Evolutionary conservation across 1,140 invertebrate species (phyloP), one percentile per base, ranked within the genome.

Genomic region (Orius insidiosus): DNA sequence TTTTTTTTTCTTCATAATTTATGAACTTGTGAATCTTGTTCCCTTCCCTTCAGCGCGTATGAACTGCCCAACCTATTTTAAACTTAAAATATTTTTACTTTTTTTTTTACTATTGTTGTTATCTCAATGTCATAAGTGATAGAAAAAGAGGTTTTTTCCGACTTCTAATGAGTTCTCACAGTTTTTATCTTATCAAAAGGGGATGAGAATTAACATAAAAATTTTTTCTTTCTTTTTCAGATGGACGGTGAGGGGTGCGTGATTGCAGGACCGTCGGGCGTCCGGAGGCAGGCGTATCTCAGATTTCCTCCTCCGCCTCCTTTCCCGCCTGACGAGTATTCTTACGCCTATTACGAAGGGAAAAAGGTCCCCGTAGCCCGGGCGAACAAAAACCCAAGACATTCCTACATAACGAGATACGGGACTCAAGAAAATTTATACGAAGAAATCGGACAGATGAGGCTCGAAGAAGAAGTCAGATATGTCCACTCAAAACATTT

Each of bases 381-480:
- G 11, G 37, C 8, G 2, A 13, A 34, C 46, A 35, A 30, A 9
- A 24, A 45, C 4, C n/a, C 32, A n/a, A 8, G 31, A 9, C n/a
- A 31, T 13, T n/a, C 30, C 4, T 33, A 24, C 54, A 72, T 81
- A 15, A 82, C 78, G 5, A 68, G 78, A 48, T 83, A 84, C 55
- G 80, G 80, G 14, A 83, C 79, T 9, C 76, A 80, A 59, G 83
- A 87, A 64, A 87, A 87, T 60, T 85, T 87, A 58, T 87, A 87
- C 59, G 83, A 86, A 64, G 83, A 87, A 67, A 85, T 87, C 55
- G 78, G 64, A 1, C 46, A 49, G 51, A 67, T 80, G 11, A 72
- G 82, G 7, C 79, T 82, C 57, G 81, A 86, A 59, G 85, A 89
- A 65, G 85, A 89, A 65, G 75, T 86, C 69, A 45, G 55, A 46